Evolutionary conservation across 2,113 vertebrate species (phyloP).

Genomic region (Acanthisitta chloris): DNA sequence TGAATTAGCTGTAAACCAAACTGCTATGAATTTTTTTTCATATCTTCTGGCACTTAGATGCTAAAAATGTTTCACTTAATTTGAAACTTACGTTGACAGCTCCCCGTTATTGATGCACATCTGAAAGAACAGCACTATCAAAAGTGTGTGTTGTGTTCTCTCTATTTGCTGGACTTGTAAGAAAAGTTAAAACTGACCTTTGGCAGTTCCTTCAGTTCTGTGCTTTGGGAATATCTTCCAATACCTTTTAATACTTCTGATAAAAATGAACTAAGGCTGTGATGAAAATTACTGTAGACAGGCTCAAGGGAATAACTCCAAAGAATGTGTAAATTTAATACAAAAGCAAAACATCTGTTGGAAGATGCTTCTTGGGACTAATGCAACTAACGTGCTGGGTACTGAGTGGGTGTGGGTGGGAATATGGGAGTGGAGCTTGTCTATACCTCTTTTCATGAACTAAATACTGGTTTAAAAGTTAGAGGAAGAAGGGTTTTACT

Average conservation of each 20-base stretch:
- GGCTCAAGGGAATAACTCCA: not conserved
- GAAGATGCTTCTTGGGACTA: slow-evolving; percentile 45
- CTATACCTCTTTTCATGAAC: not conserved
- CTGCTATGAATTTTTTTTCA: not conserved
- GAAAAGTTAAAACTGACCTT: slow-evolving; percentile 4
- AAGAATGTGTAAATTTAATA: slow-evolving; percentile 54
- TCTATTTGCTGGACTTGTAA: not conserved
- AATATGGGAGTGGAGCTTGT: not conserved
- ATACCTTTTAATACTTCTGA: not conserved
- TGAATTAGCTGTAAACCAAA: not conserved
- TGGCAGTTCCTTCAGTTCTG: not conserved
- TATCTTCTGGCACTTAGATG: not conserved
- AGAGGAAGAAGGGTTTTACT: not conserved
- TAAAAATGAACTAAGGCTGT: not conserved
- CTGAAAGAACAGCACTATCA: not conserved
- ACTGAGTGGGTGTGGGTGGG: not conserved
- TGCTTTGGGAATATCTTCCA: not conserved
- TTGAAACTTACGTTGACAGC: not conserved
- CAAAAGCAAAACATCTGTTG: slow-evolving; percentile 52
- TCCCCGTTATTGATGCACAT: not conserved
- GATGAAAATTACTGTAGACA: slow-evolving; percentile 34
- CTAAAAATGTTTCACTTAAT: not conserved
- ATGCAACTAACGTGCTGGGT: not conserved
- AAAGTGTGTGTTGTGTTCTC: not conserved
- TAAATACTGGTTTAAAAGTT: not conserved